A percentile compares a stretch with the other conserved stretches of the same genome.
phyloP scores from a whole-genome alignment of 2,888 invertebrate genomes.

The Catocala sponsa region DNA sequence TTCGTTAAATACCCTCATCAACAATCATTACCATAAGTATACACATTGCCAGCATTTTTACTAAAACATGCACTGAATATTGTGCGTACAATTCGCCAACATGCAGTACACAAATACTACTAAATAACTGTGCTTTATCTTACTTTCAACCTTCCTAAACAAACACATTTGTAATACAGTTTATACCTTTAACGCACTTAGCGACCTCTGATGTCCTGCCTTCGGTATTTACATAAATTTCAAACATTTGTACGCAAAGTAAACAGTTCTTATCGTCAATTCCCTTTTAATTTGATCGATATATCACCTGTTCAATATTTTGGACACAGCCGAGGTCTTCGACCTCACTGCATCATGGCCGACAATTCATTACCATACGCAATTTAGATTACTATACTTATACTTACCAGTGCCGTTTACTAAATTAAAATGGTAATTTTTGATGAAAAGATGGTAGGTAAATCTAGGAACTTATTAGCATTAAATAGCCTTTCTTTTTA shows the following conservation, averaged over 20 bases:
- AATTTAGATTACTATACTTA: slow-evolving; percentile 25
- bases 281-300: slow-evolving; percentile 25
- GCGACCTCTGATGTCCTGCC: slow-evolving; percentile 7
- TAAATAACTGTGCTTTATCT: slow-evolving; percentile 17
- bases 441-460: too few species aligned
- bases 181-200: slow-evolving; percentile 14
- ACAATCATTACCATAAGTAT: neutral
- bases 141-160: slow-evolving; percentile 13
- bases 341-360: slow-evolving; percentile 45
- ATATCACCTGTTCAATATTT: slow-evolving; percentile 39
- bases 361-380: slow-evolving; percentile 51
- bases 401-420: neutral
- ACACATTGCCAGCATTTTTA: neutral
- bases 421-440: neutral
- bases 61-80: slow-evolving; percentile 1
- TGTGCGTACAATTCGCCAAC: neutral
- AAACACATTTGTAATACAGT: slow-evolving; percentile 16
- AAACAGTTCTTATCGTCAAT: slow-evolving; percentile 20
- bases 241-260: slow-evolving; percentile 20
- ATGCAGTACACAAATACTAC: slow-evolving; percentile 7
- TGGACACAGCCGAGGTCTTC: slow-evolving; percentile 32
- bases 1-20: too few species aligned
- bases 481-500: too few species aligned
- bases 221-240: slow-evolving; percentile 8
- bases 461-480: too few species aligned